phyloP scores from a whole-genome alignment of 2,888 invertebrate genomes.

The Yponomeuta evonymella region DNA sequence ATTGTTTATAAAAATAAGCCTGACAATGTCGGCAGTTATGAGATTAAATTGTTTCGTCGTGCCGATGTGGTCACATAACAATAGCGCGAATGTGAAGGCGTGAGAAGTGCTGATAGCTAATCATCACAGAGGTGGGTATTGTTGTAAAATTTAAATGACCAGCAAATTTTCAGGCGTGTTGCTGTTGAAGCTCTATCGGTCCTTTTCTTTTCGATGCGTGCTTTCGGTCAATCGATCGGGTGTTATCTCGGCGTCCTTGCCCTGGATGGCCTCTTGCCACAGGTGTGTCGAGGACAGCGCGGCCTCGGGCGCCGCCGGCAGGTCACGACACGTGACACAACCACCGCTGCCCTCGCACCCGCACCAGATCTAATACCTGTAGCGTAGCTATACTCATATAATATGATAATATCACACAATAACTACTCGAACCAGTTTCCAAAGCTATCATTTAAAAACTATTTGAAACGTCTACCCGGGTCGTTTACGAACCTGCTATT shows the following conservation, averaged over 20 bases:
- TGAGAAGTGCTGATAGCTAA: conserved; percentile 39
- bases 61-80: conserved; percentile 20
- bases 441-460: conserved; percentile 4
- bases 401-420: background rate
- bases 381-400: background rate
- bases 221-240: background rate
- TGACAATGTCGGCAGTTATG: conserved; percentile 4
- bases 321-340: conserved; percentile 38
- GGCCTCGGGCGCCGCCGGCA: conserved; percentile 26
- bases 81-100: conserved; percentile 31
- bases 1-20: conserved; percentile 12
- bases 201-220: background rate
- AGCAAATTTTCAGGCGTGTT: background rate
- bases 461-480: conserved; percentile 1
- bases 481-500: conserved; percentile 9
- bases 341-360: conserved; percentile 27
- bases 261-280: background rate
- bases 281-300: conserved; percentile 62
- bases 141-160: background rate
- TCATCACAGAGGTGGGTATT: background rate
- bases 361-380: background rate
- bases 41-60: conserved; percentile 8
- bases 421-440: conserved; percentile 6
- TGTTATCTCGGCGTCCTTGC: background rate
- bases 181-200: too few species aligned